A percentile compares a stretch with the other conserved stretches of the same genome.
These are phyloP conservation scores for Abscondita cerata DNA, from an alignment of 2,888 invertebrate species.

Conservation along the genomic window DNA sequence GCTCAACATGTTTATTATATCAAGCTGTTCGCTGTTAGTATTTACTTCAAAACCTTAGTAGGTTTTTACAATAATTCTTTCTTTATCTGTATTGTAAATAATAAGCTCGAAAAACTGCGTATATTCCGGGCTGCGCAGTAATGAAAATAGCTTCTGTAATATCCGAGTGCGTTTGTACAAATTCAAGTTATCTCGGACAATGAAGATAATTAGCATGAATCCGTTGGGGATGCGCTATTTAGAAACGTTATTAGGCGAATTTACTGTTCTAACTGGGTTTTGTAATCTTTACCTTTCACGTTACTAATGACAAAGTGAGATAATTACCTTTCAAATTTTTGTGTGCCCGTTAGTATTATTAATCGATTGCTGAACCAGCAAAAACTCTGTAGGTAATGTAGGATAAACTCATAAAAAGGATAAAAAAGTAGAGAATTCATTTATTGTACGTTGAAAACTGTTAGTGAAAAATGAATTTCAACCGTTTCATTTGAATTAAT, in stretches of 20 bases:
- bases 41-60: constrained; percentile 23
- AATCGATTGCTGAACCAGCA: constrained; percentile 11
- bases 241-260: constrained; percentile 29
- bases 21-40: too few relatives aligned
- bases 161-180: constrained; percentile 40
- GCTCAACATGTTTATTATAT: too few relatives aligned
- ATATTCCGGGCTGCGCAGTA: constrained; percentile 36
- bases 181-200: constrained; percentile 42
- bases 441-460: too few relatives aligned
- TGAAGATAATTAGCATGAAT: constrained; percentile 41
- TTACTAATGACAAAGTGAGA: constrained; percentile 30
- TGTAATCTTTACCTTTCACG: constrained; percentile 29
- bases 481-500: too few relatives aligned
- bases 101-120: constrained; percentile 39
- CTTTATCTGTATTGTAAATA: constrained; percentile 41
- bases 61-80: constrained; percentile 37
- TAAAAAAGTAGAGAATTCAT: too few relatives aligned
- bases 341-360: constrained; percentile 6
- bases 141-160: constrained; percentile 38
- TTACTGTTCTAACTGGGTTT: constrained; percentile 20
- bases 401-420: too few relatives aligned
- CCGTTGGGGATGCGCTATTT: constrained; percentile 33
- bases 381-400: background rate
- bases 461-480: too few relatives aligned
- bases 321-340: constrained; percentile 23